Conservation (phyloP, 2,797 vertebrate genomes). For the Phoeniculus purpureus region DNA sequence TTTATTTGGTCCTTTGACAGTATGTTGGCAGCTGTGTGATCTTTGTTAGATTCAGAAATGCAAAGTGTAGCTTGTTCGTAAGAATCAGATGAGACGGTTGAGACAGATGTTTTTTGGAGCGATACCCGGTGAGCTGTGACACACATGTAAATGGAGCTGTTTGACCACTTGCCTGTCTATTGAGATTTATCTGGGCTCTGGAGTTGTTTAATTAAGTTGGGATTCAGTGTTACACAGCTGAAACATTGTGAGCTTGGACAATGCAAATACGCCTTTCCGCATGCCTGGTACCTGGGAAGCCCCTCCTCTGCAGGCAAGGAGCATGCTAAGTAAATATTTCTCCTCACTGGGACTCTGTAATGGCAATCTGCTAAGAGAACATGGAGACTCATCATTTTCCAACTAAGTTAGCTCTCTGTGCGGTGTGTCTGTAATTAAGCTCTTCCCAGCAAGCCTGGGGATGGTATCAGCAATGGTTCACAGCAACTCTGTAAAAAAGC, state of each 20-base stretch:
- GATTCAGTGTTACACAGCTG: slow-evolving; percentile 63
- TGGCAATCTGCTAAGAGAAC: slow-evolving; percentile 20
- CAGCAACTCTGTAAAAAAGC: not conserved
- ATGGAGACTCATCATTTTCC: not conserved
- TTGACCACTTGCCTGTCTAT: not conserved
- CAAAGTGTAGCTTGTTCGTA: slow-evolving; percentile 64
- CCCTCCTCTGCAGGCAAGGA: not conserved
- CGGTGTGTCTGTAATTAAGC: not conserved
- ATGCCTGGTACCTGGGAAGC: not conserved
- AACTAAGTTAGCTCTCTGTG: not conserved
- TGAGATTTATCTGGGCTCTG: slow-evolving; percentile 55
- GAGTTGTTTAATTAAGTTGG: slow-evolving; percentile 68
- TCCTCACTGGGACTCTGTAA: not conserved
- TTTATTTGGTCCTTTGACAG: slow-evolving; percentile 73
- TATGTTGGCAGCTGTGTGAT: slow-evolving; percentile 70
- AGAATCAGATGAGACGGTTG: slow-evolving; percentile 61
- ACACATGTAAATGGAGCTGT: slow-evolving; percentile 45
- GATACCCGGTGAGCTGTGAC: not conserved
- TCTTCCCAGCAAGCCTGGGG: not conserved
- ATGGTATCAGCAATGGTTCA: not conserved
- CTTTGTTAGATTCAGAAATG: slow-evolving; percentile 72
- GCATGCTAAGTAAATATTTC: not conserved
- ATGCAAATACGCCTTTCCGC: not conserved
- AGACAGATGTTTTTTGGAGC: slow-evolving; percentile 65
- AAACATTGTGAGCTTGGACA: slow-evolving; percentile 50